Evolutionary conservation across 1,140 invertebrate genomes (phyloP).

Genomic region (Drosophila miranda): DNA sequence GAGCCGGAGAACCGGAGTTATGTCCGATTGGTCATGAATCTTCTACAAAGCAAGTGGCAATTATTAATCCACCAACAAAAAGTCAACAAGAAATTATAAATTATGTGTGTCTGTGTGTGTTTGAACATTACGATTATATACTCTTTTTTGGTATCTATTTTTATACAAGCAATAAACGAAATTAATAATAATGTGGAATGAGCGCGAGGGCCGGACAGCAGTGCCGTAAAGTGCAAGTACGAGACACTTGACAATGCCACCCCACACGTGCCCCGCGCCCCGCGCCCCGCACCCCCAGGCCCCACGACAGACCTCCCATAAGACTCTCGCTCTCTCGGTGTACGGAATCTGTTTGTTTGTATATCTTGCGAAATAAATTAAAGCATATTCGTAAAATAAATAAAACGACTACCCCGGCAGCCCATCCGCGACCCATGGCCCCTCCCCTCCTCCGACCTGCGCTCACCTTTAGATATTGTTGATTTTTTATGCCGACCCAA

Average conservation of each 20-base stretch:
- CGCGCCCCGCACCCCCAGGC: neutral
- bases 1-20: neutral
- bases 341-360: constrained; percentile 9
- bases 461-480: constrained; percentile 64
- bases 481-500: constrained; percentile 32
- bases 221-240: constrained; percentile 57
- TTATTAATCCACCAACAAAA: constrained; percentile 9
- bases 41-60: constrained; percentile 72
- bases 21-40: constrained; percentile 56
- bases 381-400: constrained; percentile 76
- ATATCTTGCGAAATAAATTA: constrained; percentile 67
- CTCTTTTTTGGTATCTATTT: constrained; percentile 48
- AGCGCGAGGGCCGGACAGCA: constrained; percentile 22
- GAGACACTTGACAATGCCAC: constrained; percentile 39
- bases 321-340: neutral
- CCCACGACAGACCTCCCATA: neutral
- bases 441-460: neutral
- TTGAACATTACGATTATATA: constrained; percentile 1
- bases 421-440: constrained; percentile 3
- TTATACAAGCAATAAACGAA: constrained; percentile 54
- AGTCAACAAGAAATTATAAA: constrained; percentile 27
- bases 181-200: constrained; percentile 53
- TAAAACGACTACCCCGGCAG: constrained; percentile 36
- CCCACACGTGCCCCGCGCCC: neutral
- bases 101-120: neutral